A percentile compares a stretch with the other conserved stretches of the same genome.
Evolutionary conservation across 2,797 vertebrate species (phyloP).

Genomic region (Chiloscyllium punctatum): DNA sequence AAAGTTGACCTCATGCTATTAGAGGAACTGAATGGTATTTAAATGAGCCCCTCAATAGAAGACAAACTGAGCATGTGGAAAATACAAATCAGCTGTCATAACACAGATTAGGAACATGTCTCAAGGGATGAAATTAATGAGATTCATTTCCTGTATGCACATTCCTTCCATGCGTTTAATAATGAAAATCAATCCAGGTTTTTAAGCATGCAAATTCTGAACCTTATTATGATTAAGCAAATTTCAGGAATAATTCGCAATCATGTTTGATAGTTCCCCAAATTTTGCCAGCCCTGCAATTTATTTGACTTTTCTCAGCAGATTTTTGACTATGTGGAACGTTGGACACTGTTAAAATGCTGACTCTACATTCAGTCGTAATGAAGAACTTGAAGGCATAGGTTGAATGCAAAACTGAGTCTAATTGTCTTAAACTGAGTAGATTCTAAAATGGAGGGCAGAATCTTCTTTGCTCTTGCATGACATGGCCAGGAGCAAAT

Average conservation of each 20-base stretch:
- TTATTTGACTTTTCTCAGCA: not conserved
- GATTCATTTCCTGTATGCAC: conserved; percentile 11
- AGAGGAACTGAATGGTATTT: not conserved
- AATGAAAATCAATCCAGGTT: conserved; percentile 3
- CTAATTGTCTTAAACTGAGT: not conserved
- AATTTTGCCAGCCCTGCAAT: not conserved
- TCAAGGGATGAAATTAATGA: conserved; percentile 15
- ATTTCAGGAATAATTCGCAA: conserved; percentile 5
- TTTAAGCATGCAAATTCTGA: conserved; percentile 17
- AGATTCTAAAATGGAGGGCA: not conserved
- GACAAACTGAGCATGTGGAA: not conserved
- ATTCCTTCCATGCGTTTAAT: not conserved
- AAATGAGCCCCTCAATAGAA: not conserved
- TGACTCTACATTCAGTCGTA: not conserved
- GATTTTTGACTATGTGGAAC: not conserved
- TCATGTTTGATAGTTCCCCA: not conserved
- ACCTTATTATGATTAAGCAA: not conserved
- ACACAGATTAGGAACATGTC: conserved; percentile 11
- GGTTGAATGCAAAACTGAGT: not conserved
- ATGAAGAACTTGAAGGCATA: not conserved
- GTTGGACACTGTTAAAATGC: not conserved
- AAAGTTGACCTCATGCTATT: not conserved
- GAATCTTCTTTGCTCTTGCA: too few relatives aligned
- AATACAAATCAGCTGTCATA: conserved; percentile 15
- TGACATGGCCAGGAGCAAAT: too few relatives aligned